phyloP scores from a whole-genome alignment of 1,140 invertebrate genomes.

The Microplitis mediator region DNA sequence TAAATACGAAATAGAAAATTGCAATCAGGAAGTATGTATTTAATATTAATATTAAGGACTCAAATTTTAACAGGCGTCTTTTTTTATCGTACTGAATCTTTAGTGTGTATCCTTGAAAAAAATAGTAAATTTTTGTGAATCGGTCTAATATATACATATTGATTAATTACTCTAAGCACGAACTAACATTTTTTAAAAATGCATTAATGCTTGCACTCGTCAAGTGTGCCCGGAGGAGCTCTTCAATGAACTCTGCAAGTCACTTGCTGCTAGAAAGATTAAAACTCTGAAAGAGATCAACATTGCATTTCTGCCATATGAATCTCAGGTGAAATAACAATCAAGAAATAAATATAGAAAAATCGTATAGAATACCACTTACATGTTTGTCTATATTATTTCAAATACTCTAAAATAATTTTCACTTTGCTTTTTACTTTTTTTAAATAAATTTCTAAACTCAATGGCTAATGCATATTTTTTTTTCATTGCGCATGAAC shows the following conservation, averaged over 20 bases:
- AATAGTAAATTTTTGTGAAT: not conserved
- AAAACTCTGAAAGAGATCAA: slow-evolving; percentile 99
- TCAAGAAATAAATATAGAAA: not conserved
- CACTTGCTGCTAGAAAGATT: slow-evolving; percentile 90
- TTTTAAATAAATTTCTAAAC: no score
- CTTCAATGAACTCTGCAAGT: slow-evolving; percentile 97
- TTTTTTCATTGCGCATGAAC: no score
- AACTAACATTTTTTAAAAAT: slow-evolving; percentile 43
- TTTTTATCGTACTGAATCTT: no score
- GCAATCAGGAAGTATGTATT: no score
- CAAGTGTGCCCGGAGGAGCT: slow-evolving; percentile 86
- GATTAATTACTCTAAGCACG: slow-evolving; percentile 19
- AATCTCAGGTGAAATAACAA: slow-evolving; percentile 83
- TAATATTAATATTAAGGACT: no score
- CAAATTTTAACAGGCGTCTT: no score
- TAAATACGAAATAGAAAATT: no score
- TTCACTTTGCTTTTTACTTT: no score
- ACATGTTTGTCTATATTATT: not conserved
- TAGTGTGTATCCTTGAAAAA: no score
- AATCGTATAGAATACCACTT: not conserved
- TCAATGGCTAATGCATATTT: no score
- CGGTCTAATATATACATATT: slow-evolving; percentile 1
- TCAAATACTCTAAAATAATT: not conserved
- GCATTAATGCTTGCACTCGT: slow-evolving; percentile 57
- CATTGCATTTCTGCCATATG: slow-evolving; percentile 99